Evolutionary conservation across 2,888 invertebrate genomes (phyloP).

Genomic region (Tiphia femorata): DNA sequence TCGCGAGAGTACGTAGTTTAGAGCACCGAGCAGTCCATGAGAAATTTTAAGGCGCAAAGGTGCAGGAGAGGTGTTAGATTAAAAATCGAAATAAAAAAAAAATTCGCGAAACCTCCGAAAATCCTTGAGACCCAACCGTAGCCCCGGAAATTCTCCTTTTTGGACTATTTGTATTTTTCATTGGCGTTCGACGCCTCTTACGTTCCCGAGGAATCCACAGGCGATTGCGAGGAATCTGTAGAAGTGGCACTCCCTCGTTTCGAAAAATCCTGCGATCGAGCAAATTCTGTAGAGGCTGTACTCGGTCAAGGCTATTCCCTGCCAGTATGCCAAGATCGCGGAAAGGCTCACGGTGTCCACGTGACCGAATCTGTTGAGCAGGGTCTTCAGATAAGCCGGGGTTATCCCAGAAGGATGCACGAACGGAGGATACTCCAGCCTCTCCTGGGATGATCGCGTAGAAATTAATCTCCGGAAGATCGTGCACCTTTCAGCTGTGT

Average conservation of each 20-base stretch:
- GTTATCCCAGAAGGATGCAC: slow-evolving; percentile 81
- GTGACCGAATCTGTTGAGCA: slow-evolving; percentile 79
- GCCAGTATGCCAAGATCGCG: slow-evolving; percentile 54
- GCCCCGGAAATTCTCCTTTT: no score
- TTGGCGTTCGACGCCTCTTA: slow-evolving; percentile 34
- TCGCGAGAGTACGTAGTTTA: no score
- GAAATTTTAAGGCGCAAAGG: no score
- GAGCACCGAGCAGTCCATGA: no score
- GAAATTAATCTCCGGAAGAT: no score
- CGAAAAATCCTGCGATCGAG: slow-evolving; percentile 48
- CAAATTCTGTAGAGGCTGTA: slow-evolving; percentile 56
- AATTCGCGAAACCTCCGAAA: no score
- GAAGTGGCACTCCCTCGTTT: slow-evolving; percentile 44
- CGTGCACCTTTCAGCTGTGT: no score
- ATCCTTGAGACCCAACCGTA: no score
- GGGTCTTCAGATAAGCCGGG: slow-evolving; percentile 81
- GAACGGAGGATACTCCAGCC: slow-evolving; percentile 78
- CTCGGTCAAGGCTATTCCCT: slow-evolving; percentile 52
- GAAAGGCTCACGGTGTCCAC: slow-evolving; percentile 40
- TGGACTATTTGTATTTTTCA: not conserved
- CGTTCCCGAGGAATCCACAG: slow-evolving; percentile 60
- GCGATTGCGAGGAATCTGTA: slow-evolving; percentile 59
- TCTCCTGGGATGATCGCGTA: slow-evolving; percentile 38
- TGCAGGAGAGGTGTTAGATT: no score
- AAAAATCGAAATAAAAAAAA: no score